Evolutionary conservation across 2,888 invertebrate species (phyloP), one percentile per base, ranked within the genome.

Genomic region (Reticulitermes lucifugus): DNA sequence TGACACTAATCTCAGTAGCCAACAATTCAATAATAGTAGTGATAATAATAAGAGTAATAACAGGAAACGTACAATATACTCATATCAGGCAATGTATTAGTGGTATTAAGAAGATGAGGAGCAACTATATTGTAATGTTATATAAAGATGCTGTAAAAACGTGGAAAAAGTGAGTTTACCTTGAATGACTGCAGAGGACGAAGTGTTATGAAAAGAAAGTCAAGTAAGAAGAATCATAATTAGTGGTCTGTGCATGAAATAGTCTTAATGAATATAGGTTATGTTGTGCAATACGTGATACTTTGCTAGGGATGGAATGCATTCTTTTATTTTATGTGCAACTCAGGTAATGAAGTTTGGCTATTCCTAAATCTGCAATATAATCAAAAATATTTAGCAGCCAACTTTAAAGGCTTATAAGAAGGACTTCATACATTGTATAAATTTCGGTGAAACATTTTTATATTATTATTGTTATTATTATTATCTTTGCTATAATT

Each of bases 181-280:
- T 88, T 85, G 87, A 87, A 87, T 84, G 87, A 87, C 88, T 88
- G 87, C 87, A 87, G 86, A 85, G 81, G 87, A 87, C 84, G 84
- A 85, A 86, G 86, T 82, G 85, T 86, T 86, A 85, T 86, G 86
- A 86, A 87, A 87, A 87, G 86, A 86, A 87, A 87, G 86, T 85
- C 85, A 86, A 87, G 85, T 85, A 86, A 86, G 85, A 86, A 85
- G 79, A 86, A 84, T 86, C 65, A 86, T 84, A 79, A 86, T 81
- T 86, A 84, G 85, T 86, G 85, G 87, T 86, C 71, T 86, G 87
- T 86, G 87, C 87, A 84, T 86, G 87, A 86, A 73, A 84, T 75
- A 79, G 86, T 86, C 85, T 81, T 75, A 83, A 70, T 80, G 85
- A 83, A 65, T 73, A 75, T 71, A 75, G 83, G 73, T 83, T 65